Base-by-base conservation (phyloP, 2,888 invertebrate genomes). In the Agrypnus murinus region DNA sequence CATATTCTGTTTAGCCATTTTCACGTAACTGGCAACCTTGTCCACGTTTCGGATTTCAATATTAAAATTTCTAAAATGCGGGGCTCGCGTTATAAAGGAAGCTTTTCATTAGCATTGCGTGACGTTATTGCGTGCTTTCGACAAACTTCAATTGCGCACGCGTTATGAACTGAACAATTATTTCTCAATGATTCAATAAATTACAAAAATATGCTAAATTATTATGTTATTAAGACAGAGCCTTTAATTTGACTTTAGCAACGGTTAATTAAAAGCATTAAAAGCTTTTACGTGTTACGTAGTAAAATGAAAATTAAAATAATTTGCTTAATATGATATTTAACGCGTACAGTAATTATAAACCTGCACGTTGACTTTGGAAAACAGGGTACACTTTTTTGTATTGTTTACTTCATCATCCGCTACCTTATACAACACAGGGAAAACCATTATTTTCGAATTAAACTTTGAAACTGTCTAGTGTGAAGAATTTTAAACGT, bases 81-180 rank as follows among this genome's bases (percentile, higher is more conserved):
- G 46, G 38, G 46, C 55, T 69, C 45, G 57, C 65, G 66, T 72
- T 66, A 65, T 66, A 65, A 65, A 59, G 58, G 70, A 71, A 65
- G 64, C 64, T 71, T 71, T 70, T 74, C 65, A 69, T 74, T 69
- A 69, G 69, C 48, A 43, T 74, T 69, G 71, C 73, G 73, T 71
- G 73, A 74, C 62, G 55, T n/a, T 31, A 19, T 71, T 66, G 73
- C 71, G 71, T 71, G 73, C 34, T 31, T 57, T 65, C 36, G 36
- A 12, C 12, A 50, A 65, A 40, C 25, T 55, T 55, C 48, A 43
- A 58, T 40, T 38, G 62, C 72, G 72, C 72, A 72, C 57, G 72
- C 69, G 72, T 65, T 53, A 48, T 62, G 62, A 65, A 62, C 70
- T 60, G 19, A 60, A 55, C 65, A 72, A 69, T 72, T 69, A 69